phyloP scores from a whole-genome alignment of 2,797 vertebrate genomes.

The Gallinago solitaria region DNA sequence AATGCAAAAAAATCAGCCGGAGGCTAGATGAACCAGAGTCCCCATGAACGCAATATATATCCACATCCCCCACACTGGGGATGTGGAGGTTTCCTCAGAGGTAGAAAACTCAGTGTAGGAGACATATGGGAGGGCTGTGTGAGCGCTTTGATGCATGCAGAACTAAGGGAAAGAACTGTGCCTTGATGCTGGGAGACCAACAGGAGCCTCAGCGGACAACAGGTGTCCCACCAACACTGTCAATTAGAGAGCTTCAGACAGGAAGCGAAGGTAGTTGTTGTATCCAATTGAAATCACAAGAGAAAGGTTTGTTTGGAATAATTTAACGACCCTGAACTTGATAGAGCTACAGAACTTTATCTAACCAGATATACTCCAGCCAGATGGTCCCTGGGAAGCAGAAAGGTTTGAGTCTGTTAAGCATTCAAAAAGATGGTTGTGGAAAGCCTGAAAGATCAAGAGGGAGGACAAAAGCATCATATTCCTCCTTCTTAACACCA shows the following conservation, averaged over 20 bases:
- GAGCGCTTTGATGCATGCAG: background rate
- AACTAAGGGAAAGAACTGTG: background rate
- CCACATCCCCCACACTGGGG: background rate
- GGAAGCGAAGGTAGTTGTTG: background rate
- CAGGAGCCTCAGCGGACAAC: conserved; percentile 32
- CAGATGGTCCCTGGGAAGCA: conserved; percentile 10
- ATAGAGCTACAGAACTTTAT: conserved; percentile 15
- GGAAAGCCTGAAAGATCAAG: background rate
- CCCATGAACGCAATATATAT: background rate
- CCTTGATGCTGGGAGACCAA: conserved; percentile 27
- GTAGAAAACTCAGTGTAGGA: background rate
- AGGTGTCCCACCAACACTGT: conserved; percentile 29
- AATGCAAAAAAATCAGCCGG: conserved; percentile 10
- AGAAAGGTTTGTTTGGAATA: conserved; percentile 33
- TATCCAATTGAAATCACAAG: conserved; percentile 31
- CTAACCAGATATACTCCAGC: background rate
- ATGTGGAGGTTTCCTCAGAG: background rate
- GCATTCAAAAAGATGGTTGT: background rate
- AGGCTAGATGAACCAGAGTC: background rate
- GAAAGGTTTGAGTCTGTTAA: background rate
- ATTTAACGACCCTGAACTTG: conserved; percentile 14
- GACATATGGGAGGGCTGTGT: conserved; percentile 11
- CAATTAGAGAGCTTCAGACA: conserved; percentile 28
- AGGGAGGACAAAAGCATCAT: background rate
- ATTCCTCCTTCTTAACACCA: background rate